Evolutionary conservation across 37 sponge, comb jelly and placozoan species (phyloP).

Genomic region (Crambe crambe): DNA sequence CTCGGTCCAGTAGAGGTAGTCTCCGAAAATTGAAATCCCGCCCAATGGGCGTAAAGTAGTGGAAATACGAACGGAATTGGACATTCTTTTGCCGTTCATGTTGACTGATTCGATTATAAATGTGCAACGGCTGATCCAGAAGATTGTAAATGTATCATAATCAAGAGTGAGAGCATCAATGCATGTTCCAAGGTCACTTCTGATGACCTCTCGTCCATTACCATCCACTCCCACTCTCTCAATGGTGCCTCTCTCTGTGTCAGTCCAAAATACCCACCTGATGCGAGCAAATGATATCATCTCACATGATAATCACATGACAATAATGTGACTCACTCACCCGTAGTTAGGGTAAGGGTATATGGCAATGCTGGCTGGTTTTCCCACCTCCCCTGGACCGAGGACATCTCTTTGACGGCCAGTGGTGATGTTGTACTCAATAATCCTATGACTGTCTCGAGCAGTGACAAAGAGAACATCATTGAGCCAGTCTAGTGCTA

Average conservation of each 20-base stretch:
- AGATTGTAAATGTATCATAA: conserved; percentile 7
- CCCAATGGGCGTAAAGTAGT: not conserved
- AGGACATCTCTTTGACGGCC: not conserved
- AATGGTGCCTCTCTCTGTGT: conserved; percentile 13
- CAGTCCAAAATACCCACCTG: conserved; percentile 48
- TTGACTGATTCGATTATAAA: conserved; percentile 2
- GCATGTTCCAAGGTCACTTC: not conserved
- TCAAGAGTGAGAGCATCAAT: conserved; percentile 2
- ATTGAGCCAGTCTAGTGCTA: conserved; percentile 54
- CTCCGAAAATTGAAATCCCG: not conserved
- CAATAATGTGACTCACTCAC: conserved; percentile 17
- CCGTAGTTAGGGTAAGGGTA: conserved; percentile 47
- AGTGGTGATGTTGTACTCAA: conserved; percentile 27
- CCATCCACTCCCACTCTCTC: conserved; percentile 26
- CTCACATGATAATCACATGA: conserved; percentile 8
- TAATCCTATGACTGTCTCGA: not conserved
- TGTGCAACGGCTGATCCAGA: conserved; percentile 24
- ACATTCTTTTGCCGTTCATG: not conserved
- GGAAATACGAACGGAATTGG: not conserved
- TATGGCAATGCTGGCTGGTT: not conserved
- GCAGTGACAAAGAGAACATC: conserved; percentile 41
- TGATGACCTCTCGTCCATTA: not conserved
- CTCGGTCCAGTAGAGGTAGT: conserved; percentile 32
- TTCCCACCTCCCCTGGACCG: not conserved
- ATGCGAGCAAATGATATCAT: no score